Percentiles rank a stretch among this genome's conserved stretches.
Conservation (phyloP, 2,888 invertebrate species). For the Tetragonula carbonaria region DNA sequence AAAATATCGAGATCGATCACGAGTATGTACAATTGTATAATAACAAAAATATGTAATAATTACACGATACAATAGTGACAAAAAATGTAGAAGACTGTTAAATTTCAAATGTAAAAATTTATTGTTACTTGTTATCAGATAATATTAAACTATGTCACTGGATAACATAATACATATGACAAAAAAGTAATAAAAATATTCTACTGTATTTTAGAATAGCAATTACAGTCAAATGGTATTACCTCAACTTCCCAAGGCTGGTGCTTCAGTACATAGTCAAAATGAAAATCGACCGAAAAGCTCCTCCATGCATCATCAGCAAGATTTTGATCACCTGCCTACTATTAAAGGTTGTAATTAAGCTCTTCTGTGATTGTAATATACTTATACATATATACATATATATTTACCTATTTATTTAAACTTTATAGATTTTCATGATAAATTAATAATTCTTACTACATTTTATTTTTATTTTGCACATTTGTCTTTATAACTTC, state of each 20-base stretch:
- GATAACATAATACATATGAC: background rate
- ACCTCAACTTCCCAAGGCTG: constrained; percentile 88
- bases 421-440: constrained; percentile 61
- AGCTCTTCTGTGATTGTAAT: constrained; percentile 73
- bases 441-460: constrained; percentile 46
- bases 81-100: background rate
- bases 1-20: constrained; percentile 87
- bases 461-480: constrained; percentile 61
- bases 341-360: constrained; percentile 88
- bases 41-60: background rate
- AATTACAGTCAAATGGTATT: constrained; percentile 87
- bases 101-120: background rate
- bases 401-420: constrained; percentile 58
- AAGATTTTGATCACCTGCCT: constrained; percentile 89
- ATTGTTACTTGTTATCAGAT: background rate
- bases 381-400: constrained; percentile 52
- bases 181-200: constrained; percentile 4
- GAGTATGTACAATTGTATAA: constrained; percentile 83
- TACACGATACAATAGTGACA: background rate
- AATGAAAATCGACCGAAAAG: constrained; percentile 79
- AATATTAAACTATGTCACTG: background rate
- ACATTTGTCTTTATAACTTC: constrained; percentile 54
- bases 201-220: constrained; percentile 82
- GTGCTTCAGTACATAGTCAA: constrained; percentile 83
- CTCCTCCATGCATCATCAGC: constrained; percentile 83